Percentiles rank a stretch among this genome's conserved stretches.
phyloP scores from a whole-genome alignment of 2,113 vertebrate genomes.

The Upupa epops region DNA sequence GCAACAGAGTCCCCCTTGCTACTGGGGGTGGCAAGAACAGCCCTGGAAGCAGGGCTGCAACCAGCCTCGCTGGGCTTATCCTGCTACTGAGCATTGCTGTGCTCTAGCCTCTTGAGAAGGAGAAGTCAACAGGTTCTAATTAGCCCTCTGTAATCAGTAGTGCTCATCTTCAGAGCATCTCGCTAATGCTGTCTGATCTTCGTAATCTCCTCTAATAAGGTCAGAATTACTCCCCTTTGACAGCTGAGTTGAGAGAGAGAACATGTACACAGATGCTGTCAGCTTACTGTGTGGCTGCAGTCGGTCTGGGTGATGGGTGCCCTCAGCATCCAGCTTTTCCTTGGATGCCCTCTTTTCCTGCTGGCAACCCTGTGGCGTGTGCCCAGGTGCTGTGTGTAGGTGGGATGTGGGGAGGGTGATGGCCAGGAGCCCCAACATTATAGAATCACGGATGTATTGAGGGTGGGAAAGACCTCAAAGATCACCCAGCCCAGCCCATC shows the following conservation, averaged over 20 bases:
- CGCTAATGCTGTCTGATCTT: background rate
- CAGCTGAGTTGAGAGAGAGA: background rate
- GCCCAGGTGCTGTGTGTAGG: background rate
- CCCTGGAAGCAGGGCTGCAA: no score
- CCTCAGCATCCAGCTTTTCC: background rate
- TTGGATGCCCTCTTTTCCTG: background rate
- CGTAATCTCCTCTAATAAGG: background rate
- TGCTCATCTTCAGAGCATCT: background rate
- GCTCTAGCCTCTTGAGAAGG: background rate
- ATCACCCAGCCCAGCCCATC: no score
- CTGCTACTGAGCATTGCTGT: background rate
- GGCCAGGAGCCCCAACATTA: background rate
- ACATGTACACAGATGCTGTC: background rate
- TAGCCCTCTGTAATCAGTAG: background rate
- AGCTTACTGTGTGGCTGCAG: rapidly evolving
- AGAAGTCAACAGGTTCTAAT: constrained; percentile 23
- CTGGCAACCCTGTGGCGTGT: background rate
- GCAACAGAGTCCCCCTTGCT: no score
- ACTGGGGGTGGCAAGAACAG: no score
- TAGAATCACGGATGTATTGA: no score
- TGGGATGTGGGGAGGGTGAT: background rate
- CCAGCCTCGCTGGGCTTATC: background rate
- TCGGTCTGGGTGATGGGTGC: background rate
- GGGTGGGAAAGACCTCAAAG: no score
- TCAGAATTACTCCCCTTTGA: background rate